phyloP scores from a whole-genome alignment of 2,797 vertebrate genomes.

The Chaenodraco wilsoni region DNA sequence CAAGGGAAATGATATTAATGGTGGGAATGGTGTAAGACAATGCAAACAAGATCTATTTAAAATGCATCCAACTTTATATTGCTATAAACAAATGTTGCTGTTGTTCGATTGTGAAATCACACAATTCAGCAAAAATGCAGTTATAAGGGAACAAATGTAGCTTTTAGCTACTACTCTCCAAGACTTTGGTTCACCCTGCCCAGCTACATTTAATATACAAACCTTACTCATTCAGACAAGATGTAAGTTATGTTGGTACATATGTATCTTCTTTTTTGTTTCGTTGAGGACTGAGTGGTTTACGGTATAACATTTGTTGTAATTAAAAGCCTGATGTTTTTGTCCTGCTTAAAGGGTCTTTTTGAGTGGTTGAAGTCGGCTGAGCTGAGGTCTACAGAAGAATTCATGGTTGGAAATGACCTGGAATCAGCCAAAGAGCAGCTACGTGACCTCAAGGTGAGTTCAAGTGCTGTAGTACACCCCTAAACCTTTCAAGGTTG shows the following conservation, averaged over 20 bases:
- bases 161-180: too few species aligned
- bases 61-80: conserved; percentile 19
- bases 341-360: conserved; percentile 79
- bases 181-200: too few species aligned
- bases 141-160: neutral
- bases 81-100: conserved; percentile 11
- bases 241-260: too few species aligned
- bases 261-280: too few species aligned
- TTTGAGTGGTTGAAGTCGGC: conserved; percentile 88
- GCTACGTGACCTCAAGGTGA: conserved; percentile 89
- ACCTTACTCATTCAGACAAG: too few species aligned
- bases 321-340: neutral
- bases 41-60: conserved; percentile 6
- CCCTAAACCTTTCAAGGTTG: neutral
- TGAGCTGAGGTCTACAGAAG: conserved; percentile 86
- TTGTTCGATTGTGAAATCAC: neutral
- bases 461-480: conserved; percentile 1
- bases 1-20: conserved; percentile 49
- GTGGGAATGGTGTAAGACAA: conserved; percentile 22
- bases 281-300: neutral
- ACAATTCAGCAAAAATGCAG: neutral
- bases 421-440: conserved; percentile 88
- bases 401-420: conserved; percentile 87
- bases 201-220: too few species aligned
- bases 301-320: neutral